phyloP scores from a whole-genome alignment of 2,888 invertebrate genomes.

The Seira musarum region DNA sequence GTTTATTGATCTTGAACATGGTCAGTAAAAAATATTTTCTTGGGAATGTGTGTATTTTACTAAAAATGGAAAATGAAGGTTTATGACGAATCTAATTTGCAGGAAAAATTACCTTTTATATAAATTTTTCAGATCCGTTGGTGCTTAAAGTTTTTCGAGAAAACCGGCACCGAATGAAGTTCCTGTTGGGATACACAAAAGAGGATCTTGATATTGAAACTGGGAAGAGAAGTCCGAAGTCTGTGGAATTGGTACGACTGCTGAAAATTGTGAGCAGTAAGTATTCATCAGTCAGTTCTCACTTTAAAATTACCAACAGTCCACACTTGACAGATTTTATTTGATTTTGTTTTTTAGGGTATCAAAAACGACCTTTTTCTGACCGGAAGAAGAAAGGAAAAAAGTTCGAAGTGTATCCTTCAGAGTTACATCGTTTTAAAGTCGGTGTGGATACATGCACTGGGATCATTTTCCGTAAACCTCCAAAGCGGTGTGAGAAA shows the following conservation, averaged over 20 bases:
- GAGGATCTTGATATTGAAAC: slow-evolving; percentile 8
- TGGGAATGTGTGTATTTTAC: not conserved
- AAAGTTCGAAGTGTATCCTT: not conserved
- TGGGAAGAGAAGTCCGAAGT: slow-evolving; percentile 46
- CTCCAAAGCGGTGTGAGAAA: not conserved
- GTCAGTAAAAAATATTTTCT: not conserved
- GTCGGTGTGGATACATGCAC: not conserved
- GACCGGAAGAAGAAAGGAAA: not conserved
- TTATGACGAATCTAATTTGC: not conserved
- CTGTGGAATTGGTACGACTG: slow-evolving; percentile 41
- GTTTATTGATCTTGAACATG: slow-evolving; percentile 25
- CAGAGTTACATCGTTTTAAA: not conserved
- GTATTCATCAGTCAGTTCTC: too few species aligned
- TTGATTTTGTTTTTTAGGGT: not conserved
- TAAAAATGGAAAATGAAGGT: not conserved
- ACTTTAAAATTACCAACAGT: too few species aligned
- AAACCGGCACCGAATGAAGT: slow-evolving; percentile 48
- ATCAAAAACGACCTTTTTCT: not conserved
- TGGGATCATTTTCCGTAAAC: not conserved
- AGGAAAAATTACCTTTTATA: not conserved
- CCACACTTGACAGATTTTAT: too few species aligned
- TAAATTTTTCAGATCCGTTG: not conserved
- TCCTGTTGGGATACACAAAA: slow-evolving; percentile 12
- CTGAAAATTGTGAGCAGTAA: slow-evolving; percentile 43
- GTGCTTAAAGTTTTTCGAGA: slow-evolving; percentile 36